A percentile compares a stretch with the other conserved stretches of the same genome.
phyloP scores from a whole-genome alignment of 2,113 vertebrate genomes.

The Siniperca chuatsi region DNA sequence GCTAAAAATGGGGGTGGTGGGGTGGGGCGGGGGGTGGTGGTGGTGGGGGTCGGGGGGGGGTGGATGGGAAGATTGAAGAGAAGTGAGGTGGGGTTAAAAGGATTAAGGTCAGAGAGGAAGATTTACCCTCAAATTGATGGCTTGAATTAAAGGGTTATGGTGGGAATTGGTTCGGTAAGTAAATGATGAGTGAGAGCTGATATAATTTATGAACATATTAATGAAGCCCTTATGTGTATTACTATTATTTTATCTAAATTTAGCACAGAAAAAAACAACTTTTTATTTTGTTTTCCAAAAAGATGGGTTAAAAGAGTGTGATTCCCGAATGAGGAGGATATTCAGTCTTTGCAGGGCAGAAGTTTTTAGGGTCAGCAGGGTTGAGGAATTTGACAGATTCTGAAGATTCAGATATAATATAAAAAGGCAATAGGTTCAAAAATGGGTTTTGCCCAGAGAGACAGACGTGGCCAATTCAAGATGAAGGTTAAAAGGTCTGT shows the following conservation, averaged over 20 bases:
- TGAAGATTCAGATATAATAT: slow-evolving; percentile 37
- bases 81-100: slow-evolving; percentile 32
- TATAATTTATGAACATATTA: neutral
- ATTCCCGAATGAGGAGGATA: slow-evolving; percentile 2
- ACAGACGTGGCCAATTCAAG: slow-evolving; percentile 14
- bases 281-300: neutral
- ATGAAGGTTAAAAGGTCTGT: slow-evolving; percentile 62
- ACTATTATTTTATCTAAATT: neutral
- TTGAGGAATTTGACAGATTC: slow-evolving; percentile 32
- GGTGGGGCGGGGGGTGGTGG: slow-evolving; percentile 15
- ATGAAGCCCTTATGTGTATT: neutral
- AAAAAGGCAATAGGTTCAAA: slow-evolving; percentile 40
- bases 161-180: slow-evolving; percentile 17
- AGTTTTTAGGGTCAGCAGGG: slow-evolving; percentile 13
- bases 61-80: slow-evolving; percentile 7
- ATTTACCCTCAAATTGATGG: slow-evolving; percentile 43
- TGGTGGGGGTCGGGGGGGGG: too few species aligned
- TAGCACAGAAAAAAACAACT: neutral
- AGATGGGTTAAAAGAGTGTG: neutral
- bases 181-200: neutral
- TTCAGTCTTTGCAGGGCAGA: slow-evolving; percentile 34
- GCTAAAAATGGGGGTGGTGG: slow-evolving; percentile 3
- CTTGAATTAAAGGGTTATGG: slow-evolving; percentile 43
- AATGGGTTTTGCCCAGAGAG: slow-evolving; percentile 25
- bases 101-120: slow-evolving; percentile 50